Evolutionary conservation across 2,797 vertebrate genomes (phyloP), one percentile per base, ranked within the genome.

Genomic region (Muraenolepis orangiensis): DNA sequence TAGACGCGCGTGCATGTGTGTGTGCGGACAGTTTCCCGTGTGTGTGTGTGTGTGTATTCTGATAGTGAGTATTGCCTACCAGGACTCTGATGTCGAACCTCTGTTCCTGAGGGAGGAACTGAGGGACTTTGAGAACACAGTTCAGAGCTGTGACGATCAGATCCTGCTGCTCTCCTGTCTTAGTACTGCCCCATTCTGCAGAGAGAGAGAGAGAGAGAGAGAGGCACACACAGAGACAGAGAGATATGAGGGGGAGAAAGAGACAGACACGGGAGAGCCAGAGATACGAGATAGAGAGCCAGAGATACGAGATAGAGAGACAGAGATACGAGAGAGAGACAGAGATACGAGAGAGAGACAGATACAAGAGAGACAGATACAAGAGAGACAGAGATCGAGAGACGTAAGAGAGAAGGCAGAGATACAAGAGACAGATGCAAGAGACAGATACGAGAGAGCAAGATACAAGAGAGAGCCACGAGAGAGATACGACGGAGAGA

Each of bases 171-270:
- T 99, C 97, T 69, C 98, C 98, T 0, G 97, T 98, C 90, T 99
- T 99, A 2, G 98, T 99, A 82, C 97, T 99, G 90, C 98, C 98
- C 98, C 98, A 99, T 90, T 99, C 98, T 99, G 72, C 2, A 64
- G 13, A 46, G 30, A 72, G 29, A 74, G 30, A 74, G 8, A 20
- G 26, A 74, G 28, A 70, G 31, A 75, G n/a, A 69, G 16, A 36
- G 2, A 12, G 29, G 61, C 18, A 0, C 6, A 67, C 10, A 6
- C 4, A 71, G 6, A 46, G 23, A 71, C 10, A 46, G 23, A 11
- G 61, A 66, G n/a, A 26, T 66, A 2, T 20, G 8, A 66, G 20
- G 18, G 18, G n/a, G 4, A 28, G n/a, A 23, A 10, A 3, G 10
- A 34, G 3, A 34, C n/a, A n/a, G n/a, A n/a, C n/a, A n/a, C n/a